These are phyloP conservation scores for Oreamnos americanus DNA, from an alignment of 2,113 vertebrate genomes.

Conservation along the genomic window DNA sequence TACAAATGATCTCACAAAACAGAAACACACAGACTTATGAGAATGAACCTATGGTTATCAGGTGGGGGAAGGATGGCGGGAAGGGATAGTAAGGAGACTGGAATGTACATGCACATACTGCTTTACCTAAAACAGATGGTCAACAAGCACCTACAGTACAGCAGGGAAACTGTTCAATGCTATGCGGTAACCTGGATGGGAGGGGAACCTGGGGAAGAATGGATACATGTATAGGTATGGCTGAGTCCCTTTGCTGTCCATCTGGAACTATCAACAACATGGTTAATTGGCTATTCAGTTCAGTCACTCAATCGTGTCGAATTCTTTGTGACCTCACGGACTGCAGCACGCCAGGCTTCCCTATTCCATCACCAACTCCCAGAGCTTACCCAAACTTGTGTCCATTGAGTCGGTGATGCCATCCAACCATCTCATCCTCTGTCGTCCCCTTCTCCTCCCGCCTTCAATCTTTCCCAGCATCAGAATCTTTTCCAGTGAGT, in stretches of 20 bases:
- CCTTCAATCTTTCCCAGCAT: background rate
- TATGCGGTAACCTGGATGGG: background rate
- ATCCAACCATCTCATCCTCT: background rate
- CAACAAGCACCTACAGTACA: background rate
- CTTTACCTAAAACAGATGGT: background rate
- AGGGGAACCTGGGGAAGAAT: background rate
- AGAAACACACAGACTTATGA: background rate
- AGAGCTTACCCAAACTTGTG: background rate
- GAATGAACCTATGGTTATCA: background rate
- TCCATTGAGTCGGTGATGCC: background rate
- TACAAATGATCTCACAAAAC: background rate
- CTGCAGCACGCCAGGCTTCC: background rate
- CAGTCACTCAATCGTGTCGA: background rate
- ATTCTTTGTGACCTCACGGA: fast-evolving
- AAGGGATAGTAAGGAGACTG: background rate
- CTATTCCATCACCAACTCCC: background rate
- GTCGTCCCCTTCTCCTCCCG: background rate
- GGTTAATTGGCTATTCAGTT: background rate
- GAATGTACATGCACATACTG: background rate
- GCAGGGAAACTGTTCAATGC: background rate
- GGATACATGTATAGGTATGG: background rate
- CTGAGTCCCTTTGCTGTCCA: background rate
- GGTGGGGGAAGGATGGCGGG: background rate
- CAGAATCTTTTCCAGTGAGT: background rate
- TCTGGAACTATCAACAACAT: background rate